Conservation (phyloP, 2,888 invertebrate species). For the Petrolisthes manimaculis region DNA sequence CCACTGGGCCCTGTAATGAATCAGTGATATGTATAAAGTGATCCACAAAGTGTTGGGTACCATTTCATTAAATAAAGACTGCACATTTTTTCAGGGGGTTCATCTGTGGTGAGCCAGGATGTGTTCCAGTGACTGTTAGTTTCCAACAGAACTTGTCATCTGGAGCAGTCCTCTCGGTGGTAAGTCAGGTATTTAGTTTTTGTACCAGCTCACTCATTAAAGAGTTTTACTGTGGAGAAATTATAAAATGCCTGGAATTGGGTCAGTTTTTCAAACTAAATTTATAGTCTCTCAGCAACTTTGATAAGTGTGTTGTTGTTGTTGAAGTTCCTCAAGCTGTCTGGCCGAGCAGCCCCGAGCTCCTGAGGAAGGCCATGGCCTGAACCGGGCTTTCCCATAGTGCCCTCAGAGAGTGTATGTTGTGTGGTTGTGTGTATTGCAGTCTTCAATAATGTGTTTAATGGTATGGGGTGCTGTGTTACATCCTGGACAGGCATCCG, state of each 20-base stretch:
- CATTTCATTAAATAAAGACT: neutral
- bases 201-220: neutral
- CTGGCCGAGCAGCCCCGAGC: too few relatives aligned
- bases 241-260: neutral
- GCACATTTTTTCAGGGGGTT: slow-evolving; percentile 38
- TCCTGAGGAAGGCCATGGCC: too few relatives aligned
- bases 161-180: slow-evolving; percentile 56
- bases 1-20: too few relatives aligned
- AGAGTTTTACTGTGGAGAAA: neutral
- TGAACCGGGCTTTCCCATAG: too few relatives aligned
- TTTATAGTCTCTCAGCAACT: neutral
- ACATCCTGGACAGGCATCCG: too few relatives aligned
- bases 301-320: neutral
- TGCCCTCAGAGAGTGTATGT: too few relatives aligned
- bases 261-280: neutral
- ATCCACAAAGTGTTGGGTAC: too few relatives aligned
- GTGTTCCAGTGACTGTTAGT: slow-evolving; percentile 46
- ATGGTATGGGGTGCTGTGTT: too few relatives aligned
- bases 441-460: too few relatives aligned
- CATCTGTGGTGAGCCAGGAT: slow-evolving; percentile 53
- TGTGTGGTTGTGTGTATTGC: too few relatives aligned
- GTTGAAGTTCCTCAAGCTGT: too few relatives aligned
- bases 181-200: slow-evolving; percentile 20
- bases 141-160: slow-evolving; percentile 49
- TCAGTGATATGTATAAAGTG: too few relatives aligned